These are phyloP conservation scores for Zaprionus obscuricornis DNA, from an alignment of 2,888 invertebrate genomes.

Conservation along the genomic window DNA sequence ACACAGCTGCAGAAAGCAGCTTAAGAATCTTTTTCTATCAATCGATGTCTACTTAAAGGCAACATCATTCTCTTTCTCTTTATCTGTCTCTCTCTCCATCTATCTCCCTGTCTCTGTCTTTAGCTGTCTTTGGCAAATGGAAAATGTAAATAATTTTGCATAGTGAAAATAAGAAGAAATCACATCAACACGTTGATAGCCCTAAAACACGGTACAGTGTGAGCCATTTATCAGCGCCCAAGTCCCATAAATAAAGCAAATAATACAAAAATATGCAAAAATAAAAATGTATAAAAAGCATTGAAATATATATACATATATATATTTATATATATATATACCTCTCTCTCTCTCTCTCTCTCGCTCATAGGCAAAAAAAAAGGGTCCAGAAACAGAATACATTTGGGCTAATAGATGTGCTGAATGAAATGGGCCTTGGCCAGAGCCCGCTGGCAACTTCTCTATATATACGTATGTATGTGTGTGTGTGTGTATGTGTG, in stretches of 20 bases:
- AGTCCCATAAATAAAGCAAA: constrained; percentile 74
- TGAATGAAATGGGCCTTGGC: constrained; percentile 60
- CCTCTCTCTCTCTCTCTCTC: too few species aligned
- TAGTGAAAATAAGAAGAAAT: constrained; percentile 48
- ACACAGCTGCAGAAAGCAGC: too few species aligned
- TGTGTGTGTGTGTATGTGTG: constrained; percentile 8
- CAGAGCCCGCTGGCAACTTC: constrained; percentile 36
- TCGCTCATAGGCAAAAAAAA: constrained; percentile 22
- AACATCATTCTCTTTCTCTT: constrained; percentile 32
- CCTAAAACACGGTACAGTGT: constrained; percentile 21
- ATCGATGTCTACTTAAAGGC: constrained; percentile 40
- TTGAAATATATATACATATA: constrained; percentile 47
- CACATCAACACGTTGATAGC: constrained; percentile 74
- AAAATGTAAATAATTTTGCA: constrained; percentile 34
- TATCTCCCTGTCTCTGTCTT: too few species aligned
- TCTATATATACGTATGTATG: not conserved
- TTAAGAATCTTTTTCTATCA: too few species aligned
- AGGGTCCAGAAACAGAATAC: constrained; percentile 49
- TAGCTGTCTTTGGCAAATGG: too few species aligned
- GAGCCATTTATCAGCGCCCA: constrained; percentile 66
- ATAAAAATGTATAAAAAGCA: constrained; percentile 60
- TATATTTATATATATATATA: too few species aligned
- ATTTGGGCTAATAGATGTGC: constrained; percentile 74
- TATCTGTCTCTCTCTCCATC: too few species aligned
- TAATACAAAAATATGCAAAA: constrained; percentile 76